Conservation (phyloP, 2,113 vertebrate species). For the Nicator chloris region DNA sequence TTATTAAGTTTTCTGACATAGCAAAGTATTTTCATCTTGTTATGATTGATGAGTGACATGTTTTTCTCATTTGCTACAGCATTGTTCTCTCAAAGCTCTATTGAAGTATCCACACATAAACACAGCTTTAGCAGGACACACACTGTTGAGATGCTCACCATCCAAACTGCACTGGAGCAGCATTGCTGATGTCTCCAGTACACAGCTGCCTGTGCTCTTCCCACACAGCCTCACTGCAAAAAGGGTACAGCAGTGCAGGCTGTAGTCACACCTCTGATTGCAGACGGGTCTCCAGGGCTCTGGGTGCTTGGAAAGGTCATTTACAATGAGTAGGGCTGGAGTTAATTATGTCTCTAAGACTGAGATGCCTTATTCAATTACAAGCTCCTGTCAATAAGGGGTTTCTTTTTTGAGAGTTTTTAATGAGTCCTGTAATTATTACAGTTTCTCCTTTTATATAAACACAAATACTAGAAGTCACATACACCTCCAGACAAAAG, state of each 20-base stretch:
- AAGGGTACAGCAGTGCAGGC: neutral
- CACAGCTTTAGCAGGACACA: neutral
- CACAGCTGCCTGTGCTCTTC: neutral
- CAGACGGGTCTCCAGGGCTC: neutral
- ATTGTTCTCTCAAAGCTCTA: neutral
- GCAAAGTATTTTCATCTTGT: neutral
- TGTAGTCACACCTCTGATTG: neutral
- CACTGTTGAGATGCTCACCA: neutral
- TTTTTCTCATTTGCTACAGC: neutral
- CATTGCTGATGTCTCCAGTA: neutral
- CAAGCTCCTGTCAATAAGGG: neutral
- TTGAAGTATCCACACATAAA: neutral
- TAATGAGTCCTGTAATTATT: neutral
- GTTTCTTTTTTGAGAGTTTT: neutral
- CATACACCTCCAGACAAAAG: neutral
- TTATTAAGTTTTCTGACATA: neutral
- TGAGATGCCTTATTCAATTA: neutral
- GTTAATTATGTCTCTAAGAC: neutral
- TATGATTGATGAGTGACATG: neutral
- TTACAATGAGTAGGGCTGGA: neutral
- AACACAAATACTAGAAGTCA: neutral
- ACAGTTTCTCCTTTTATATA: neutral
- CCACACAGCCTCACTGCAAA: neutral
- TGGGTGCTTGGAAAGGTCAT: neutral
- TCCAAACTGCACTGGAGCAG: neutral